These are phyloP conservation scores for Lota lota DNA, from an alignment of 2,113 vertebrate genomes.

Conservation along the genomic window DNA sequence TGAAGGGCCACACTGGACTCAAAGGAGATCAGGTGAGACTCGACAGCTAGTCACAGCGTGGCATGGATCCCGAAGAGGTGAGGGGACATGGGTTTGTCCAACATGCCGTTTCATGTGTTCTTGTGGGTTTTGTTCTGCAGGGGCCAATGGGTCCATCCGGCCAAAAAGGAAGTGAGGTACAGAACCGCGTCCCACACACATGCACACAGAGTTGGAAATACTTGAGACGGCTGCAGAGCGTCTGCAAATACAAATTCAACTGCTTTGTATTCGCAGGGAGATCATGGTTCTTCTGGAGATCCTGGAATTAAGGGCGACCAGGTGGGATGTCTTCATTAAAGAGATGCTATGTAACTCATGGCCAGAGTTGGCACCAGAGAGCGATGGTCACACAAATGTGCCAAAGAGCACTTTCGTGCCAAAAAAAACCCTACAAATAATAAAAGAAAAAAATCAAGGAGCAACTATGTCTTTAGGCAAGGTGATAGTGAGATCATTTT, in stretches of 20 bases:
- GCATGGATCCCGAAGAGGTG: no score
- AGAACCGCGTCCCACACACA: neutral
- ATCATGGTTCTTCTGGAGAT: conserved; percentile 59
- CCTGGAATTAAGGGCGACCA: conserved; percentile 71
- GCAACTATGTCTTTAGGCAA: no score
- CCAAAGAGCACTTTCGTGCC: no score
- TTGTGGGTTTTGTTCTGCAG: conserved; percentile 41
- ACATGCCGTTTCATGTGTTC: neutral
- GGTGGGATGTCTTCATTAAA: conserved; percentile 41
- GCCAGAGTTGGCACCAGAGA: no score
- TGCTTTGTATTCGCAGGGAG: conserved; percentile 54
- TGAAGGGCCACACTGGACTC: conserved; percentile 75
- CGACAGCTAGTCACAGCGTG: neutral
- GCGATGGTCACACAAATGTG: no score
- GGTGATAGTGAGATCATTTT: no score
- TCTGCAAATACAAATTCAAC: neutral
- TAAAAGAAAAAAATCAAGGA: no score
- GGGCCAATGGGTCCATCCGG: conserved; percentile 69
- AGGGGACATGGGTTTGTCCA: neutral
- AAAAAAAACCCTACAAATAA: no score
- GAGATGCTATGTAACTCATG: neutral
- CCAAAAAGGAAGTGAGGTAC: conserved; percentile 73
- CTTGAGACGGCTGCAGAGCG: neutral
- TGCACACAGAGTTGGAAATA: neutral
- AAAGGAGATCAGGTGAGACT: conserved; percentile 75